phyloP scores from a whole-genome alignment of 1,140 invertebrate genomes.

The Drosophila pseudoobscura region DNA sequence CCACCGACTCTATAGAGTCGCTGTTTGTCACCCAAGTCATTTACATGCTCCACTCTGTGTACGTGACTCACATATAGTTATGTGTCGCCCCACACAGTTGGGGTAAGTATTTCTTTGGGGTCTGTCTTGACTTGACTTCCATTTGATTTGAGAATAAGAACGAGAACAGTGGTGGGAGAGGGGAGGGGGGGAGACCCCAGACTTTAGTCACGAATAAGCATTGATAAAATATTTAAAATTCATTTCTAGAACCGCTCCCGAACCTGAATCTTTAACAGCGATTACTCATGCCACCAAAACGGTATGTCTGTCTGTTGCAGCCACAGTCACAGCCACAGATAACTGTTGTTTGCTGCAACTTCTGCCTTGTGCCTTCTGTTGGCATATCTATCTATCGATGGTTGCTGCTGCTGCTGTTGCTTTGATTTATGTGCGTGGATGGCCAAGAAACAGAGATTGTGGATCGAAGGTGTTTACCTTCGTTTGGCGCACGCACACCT shows the following conservation, averaged over 20 bases:
- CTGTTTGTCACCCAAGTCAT: constrained; percentile 81
- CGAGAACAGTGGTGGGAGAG: constrained; percentile 34
- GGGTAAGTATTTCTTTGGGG: constrained; percentile 40
- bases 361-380: background rate
- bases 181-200: constrained; percentile 13
- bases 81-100: constrained; percentile 17
- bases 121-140: constrained; percentile 37
- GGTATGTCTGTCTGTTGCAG: constrained; percentile 15
- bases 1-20: constrained; percentile 40
- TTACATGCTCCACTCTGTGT: constrained; percentile 72
- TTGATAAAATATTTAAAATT: constrained; percentile 82
- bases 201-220: constrained; percentile 69
- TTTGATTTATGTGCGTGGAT: constrained; percentile 72
- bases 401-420: constrained; percentile 21
- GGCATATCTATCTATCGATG: constrained; percentile 13
- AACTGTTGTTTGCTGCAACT: constrained; percentile 52
- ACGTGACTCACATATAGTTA: constrained; percentile 77
- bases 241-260: constrained; percentile 66
- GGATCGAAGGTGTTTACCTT: constrained; percentile 38
- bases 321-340: constrained; percentile 21
- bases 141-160: constrained; percentile 74
- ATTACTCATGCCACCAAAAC: constrained; percentile 48
- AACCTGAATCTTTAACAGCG: constrained; percentile 27
- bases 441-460: constrained; percentile 16
- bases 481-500: constrained; percentile 46